Conservation (phyloP, 2,797 vertebrate genomes). For the Champsocephalus esox region DNA sequence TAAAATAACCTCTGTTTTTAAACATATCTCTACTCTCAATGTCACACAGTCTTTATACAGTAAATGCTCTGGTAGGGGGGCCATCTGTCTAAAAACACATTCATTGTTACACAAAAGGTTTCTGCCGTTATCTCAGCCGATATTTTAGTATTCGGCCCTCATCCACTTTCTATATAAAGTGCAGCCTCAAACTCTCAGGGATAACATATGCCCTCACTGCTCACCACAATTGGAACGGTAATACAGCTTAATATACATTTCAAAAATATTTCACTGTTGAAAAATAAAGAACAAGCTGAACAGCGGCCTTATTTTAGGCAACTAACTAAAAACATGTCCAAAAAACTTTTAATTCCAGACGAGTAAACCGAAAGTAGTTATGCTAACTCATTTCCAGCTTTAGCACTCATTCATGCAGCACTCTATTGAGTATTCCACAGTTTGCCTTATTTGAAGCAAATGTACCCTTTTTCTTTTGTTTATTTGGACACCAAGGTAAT, state of each 20-base stretch:
- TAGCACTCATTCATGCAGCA: no score
- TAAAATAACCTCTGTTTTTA: background rate
- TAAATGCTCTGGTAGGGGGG: background rate
- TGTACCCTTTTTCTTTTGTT: no score
- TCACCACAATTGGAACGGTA: conserved; percentile 5
- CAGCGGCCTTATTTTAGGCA: no score
- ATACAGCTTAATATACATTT: conserved; percentile 6
- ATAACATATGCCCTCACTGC: conserved; percentile 20
- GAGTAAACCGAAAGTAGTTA: no score
- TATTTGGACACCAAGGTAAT: no score
- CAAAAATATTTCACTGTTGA: background rate
- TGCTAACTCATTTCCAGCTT: no score
- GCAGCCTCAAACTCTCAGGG: conserved; percentile 6
- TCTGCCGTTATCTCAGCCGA: conserved; percentile 2
- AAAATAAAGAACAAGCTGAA: background rate
- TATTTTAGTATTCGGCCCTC: background rate
- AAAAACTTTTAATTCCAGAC: no score
- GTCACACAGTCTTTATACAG: background rate
- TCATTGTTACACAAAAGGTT: background rate
- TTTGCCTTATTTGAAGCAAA: no score
- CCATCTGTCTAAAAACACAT: background rate
- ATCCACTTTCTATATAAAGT: conserved; percentile 33
- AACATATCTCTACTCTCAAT: background rate
- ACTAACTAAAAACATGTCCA: no score
- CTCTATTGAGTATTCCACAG: no score